phyloP scores from a whole-genome alignment of 2,797 vertebrate genomes.

The Aselliscus stoliczkanus region DNA sequence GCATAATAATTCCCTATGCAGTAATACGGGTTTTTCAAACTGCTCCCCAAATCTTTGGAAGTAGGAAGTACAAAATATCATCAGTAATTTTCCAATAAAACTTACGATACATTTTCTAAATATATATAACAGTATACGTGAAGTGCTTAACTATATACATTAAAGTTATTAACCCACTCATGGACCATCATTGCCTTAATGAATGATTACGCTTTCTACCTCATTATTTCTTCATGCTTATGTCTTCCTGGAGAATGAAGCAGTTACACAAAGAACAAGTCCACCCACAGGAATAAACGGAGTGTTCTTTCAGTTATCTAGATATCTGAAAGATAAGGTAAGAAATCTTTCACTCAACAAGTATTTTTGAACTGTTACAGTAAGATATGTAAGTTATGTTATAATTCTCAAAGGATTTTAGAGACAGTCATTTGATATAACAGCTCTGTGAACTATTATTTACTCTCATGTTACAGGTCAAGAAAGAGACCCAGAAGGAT shows the following conservation, averaged over 20 bases:
- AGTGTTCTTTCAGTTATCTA: neutral
- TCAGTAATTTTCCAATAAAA: neutral
- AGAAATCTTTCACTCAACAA: neutral
- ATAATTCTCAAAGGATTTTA: slow-evolving; percentile 1
- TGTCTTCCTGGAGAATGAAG: neutral
- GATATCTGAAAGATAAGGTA: neutral
- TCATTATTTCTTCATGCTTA: slow-evolving; percentile 10
- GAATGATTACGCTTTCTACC: neutral
- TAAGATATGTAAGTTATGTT: neutral
- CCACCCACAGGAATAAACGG: neutral
- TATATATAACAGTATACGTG: neutral
- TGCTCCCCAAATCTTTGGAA: neutral
- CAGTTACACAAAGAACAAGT: neutral
- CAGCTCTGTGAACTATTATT: neutral
- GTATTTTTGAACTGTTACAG: neutral
- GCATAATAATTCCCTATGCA: neutral
- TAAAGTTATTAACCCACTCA: neutral
- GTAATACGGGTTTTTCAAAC: neutral
- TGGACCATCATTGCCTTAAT: neutral
- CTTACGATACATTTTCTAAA: neutral
- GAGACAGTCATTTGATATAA: neutral
- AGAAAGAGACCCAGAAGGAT: neutral
- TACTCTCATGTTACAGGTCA: neutral
- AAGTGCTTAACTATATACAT: neutral
- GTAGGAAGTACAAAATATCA: neutral